Base-by-base conservation (phyloP, 1,140 invertebrate genomes). In the Procambarus clarkii region DNA sequence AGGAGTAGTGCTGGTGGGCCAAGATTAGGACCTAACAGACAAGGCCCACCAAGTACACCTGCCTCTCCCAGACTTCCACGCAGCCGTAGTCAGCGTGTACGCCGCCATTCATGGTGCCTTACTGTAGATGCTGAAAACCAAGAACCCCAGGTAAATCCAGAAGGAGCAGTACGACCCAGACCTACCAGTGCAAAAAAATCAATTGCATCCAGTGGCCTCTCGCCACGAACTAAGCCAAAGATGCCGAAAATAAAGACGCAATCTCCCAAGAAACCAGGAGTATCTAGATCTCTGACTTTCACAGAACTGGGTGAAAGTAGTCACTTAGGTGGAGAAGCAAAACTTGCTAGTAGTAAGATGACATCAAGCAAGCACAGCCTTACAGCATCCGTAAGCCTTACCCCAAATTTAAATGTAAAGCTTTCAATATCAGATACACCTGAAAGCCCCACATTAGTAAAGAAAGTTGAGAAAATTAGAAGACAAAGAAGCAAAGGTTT, bases 371-470 rank as follows among this genome's bases (percentile, higher is more conserved):
- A 92, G 50, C 92, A 92, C 83, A 92, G 92, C 82, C 85, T 92
- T 11, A 92, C 92, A 21, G 88, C 92, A 7, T 84, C 78, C 48
- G 92, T 92, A 45, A 91, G 92, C 48, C 79, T 92, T 11, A 92
- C 92, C 3, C 92, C 92, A 60, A 92, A 92, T 83, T 82, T 92
- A 34, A 91, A 91, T 85, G 92, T 92, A 34, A 90, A 92, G 24
- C 88, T 92, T 60, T 92, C 92, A 24, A 92, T 92, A 71, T 86
- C 92, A 54, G 92, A 92, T 74, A 87, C 88, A 34, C 92, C 92
- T 44, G 88, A 87, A 13, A 91, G 88, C 50, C 92, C 92, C 46
- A 92, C 85, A 44, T 54, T 92, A 64, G 88, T 92, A 34, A 92
- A 92, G 54, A 92, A 92, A 69, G 92, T 92, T 77, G 92, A 92